Evolutionary conservation across 2,113 vertebrate species (phyloP).

Genomic region (Engystomops pustulosus): DNA sequence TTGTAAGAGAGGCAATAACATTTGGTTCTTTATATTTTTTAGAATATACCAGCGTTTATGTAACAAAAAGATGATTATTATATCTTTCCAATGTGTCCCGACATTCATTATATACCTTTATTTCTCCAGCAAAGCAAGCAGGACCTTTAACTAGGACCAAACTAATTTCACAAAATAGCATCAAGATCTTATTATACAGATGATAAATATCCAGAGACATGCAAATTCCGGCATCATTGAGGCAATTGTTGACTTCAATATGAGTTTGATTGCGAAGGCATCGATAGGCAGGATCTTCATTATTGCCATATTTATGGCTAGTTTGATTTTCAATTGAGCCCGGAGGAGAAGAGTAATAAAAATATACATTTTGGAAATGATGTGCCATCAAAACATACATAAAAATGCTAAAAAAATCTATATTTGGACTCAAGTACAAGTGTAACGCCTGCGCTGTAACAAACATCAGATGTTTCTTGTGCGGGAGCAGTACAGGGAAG

Average conservation of each 20-base stretch:
- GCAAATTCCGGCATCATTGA: background rate
- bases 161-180: slow-evolving; percentile 27
- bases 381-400: slow-evolving; percentile 44
- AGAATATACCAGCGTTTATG: background rate
- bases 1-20: background rate
- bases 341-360: slow-evolving; percentile 42
- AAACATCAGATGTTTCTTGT: slow-evolving; percentile 2
- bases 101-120: background rate
- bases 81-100: background rate
- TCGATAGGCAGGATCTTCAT: slow-evolving; percentile 34
- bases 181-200: background rate
- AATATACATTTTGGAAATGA: slow-evolving; percentile 50
- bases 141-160: background rate
- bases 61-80: background rate
- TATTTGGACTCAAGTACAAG: slow-evolving; percentile 43
- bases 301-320: slow-evolving; percentile 52
- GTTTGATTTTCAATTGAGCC: slow-evolving; percentile 54
- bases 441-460: slow-evolving; percentile 22
- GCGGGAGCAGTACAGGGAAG: slow-evolving; percentile 14
- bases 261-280: slow-evolving; percentile 13
- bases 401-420: slow-evolving; percentile 51
- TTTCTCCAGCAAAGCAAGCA: background rate
- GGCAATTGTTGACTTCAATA: slow-evolving; percentile 28
- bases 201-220: slow-evolving; percentile 19
- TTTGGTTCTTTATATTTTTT: background rate